Percentiles rank a stretch among this genome's conserved stretches.
Conservation (phyloP, 2,888 invertebrate species). For the Caenorhabditis macrosperma region DNA sequence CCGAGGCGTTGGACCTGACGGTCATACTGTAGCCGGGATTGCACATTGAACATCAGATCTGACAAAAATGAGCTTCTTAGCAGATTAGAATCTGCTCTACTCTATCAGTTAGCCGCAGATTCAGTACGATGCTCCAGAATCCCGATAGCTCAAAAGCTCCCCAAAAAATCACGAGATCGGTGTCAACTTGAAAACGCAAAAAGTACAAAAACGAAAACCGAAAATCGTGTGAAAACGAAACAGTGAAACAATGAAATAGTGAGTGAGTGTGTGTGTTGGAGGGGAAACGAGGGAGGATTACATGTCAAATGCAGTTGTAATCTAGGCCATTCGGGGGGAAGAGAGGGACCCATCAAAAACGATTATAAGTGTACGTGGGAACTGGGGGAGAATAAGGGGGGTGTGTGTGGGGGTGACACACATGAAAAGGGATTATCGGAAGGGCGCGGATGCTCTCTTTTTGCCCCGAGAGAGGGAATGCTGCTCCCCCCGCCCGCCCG, state of each 20-base stretch:
- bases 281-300: conserved; percentile 29
- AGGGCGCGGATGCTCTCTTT: background rate
- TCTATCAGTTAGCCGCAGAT: too few species aligned
- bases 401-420: background rate
- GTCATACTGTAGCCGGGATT: too few species aligned
- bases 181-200: background rate
- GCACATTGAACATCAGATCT: too few species aligned
- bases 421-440: conserved; percentile 31
- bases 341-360: conserved; percentile 47
- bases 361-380: conserved; percentile 49
- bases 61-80: too few species aligned
- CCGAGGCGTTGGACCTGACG: too few species aligned
- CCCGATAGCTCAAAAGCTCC: too few species aligned
- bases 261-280: too few species aligned
- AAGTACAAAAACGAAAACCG: conserved; percentile 10
- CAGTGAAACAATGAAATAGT: too few species aligned
- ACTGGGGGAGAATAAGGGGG: conserved; percentile 21
- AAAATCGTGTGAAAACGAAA: conserved; percentile 16
- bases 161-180: too few species aligned
- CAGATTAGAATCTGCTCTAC: too few species aligned
- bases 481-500: too few species aligned
- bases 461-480: background rate
- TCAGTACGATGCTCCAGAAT: too few species aligned
- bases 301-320: conserved; percentile 41
- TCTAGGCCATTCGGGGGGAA: conserved; percentile 32